Conservation (phyloP, 2,888 invertebrate genomes). For the Eupithecia exiguata region DNA sequence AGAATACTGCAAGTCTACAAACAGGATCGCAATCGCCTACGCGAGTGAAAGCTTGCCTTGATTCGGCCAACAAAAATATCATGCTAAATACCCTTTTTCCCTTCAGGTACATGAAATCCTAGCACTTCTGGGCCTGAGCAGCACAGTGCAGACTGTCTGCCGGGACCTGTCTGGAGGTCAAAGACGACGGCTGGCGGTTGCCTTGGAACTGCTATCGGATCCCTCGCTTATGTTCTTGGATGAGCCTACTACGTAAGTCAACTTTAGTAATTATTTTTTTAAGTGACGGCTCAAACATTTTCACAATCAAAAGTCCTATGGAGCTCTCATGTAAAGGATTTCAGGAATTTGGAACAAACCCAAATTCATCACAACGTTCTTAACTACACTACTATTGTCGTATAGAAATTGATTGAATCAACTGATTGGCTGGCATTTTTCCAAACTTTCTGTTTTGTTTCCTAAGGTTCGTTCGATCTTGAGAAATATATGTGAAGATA, state of each 20-base stretch:
- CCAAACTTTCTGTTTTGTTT: neutral
- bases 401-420: neutral
- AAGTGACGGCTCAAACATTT: neutral
- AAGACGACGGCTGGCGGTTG: conserved; percentile 91
- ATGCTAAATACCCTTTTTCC: conserved; percentile 19
- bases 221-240: conserved; percentile 94
- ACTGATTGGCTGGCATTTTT: neutral
- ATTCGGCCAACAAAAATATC: neutral
- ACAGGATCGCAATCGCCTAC: neutral
- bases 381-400: neutral
- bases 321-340: neutral
- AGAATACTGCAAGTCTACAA: too few species aligned
- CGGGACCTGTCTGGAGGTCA: conserved; percentile 93
- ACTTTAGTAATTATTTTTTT: neutral
- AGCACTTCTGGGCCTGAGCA: conserved; percentile 88
- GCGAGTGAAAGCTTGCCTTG: neutral
- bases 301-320: neutral
- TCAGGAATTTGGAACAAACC: neutral
- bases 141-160: conserved; percentile 87
- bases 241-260: conserved; percentile 91
- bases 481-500: neutral
- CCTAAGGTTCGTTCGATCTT: neutral
- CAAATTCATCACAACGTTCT: neutral
- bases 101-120: conserved; percentile 89
- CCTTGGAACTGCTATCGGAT: conserved; percentile 92